Evolutionary conservation across 2,797 vertebrate genomes (phyloP), one percentile per base, ranked within the genome.

Genomic region (Eulemur rubriventer): DNA sequence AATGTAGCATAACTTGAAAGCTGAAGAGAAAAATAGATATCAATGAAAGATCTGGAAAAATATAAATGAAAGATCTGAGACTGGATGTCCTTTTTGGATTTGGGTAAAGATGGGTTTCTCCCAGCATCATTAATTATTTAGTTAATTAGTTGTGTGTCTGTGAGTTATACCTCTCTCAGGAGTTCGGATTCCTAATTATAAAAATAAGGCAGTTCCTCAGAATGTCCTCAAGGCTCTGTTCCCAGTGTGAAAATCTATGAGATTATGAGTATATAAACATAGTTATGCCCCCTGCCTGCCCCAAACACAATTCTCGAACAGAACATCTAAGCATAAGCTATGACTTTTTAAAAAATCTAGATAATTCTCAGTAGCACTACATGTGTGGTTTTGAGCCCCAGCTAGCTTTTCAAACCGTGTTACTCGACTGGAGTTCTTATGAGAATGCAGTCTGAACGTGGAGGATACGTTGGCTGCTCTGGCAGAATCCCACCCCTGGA

Each of bases 201-300:
- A 96, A 92, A 95, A 94, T 59, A 52, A 96, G 35, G 14, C 57
- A 16, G 8, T 80, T 76, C 33, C n/a, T 85, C 14, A 43, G 48
- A 67, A 61, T 52, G 41, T n/a, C 43, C 38, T 94, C 61, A 38
- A 90, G 38, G 22, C 70, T 28, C 7, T 83, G 63, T 89, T 72
- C 70, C 75, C 43, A 67, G 35, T 76, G 52, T 75, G 38, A 88
- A 91, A 63, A 63, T 30, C 30, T 81, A 57, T 57, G 35, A 85
- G 41, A 38, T 83, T 79, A 41, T 81, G 50, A 61, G 33, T 26
- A 30, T 33, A 17, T 38, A 76, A 43, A 48, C 11, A 73, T 17
- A 76, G 22, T 11, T 11, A 10, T 48, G 30, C 1, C 41, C 48
- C 14, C 11, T 59, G 41, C 8, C 30, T 84, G 41, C 8, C 38